Evolutionary conservation across 2,888 invertebrate genomes (phyloP).

Genomic region (Panzeria rudis): DNA sequence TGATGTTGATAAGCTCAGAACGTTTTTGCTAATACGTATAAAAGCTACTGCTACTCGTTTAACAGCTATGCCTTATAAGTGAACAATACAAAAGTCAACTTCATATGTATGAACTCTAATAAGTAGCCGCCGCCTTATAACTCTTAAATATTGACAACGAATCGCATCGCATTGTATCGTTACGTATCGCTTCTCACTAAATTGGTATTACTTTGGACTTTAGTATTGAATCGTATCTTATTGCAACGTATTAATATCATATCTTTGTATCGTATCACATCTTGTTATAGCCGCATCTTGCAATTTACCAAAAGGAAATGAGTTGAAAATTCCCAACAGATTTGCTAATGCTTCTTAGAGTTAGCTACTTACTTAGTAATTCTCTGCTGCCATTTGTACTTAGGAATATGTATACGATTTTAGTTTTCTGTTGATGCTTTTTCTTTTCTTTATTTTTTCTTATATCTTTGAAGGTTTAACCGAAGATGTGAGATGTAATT

Average conservation of each 20-base stretch:
- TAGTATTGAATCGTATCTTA: slow-evolving; percentile 32
- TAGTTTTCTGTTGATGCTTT: slow-evolving; percentile 8
- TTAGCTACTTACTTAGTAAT: slow-evolving; percentile 35
- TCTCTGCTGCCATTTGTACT: slow-evolving; percentile 7
- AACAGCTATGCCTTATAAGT: slow-evolving; percentile 44
- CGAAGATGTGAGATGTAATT: slow-evolving; percentile 74
- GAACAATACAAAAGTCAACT: background rate
- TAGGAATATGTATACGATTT: slow-evolving; percentile 12
- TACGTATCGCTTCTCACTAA: slow-evolving; percentile 37
- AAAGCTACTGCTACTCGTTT: slow-evolving; percentile 40
- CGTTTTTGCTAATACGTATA: slow-evolving; percentile 18
- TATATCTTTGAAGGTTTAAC: slow-evolving; percentile 47
- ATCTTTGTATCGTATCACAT: slow-evolving; percentile 58
- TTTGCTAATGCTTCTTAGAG: slow-evolving; percentile 42
- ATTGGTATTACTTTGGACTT: slow-evolving; percentile 26
- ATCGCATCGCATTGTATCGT: slow-evolving; percentile 45
- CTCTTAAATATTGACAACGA: slow-evolving; percentile 65
- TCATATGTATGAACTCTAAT: slow-evolving; percentile 32
- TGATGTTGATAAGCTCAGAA: slow-evolving; percentile 66
- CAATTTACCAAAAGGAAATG: slow-evolving; percentile 63
- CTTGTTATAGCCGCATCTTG: slow-evolving; percentile 56
- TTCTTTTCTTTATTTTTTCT: background rate
- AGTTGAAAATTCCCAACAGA: slow-evolving; percentile 73
- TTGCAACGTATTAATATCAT: slow-evolving; percentile 49
- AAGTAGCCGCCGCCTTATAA: slow-evolving; percentile 64